Conservation (phyloP, 2,797 vertebrate species). For the Chelon labrosus region DNA sequence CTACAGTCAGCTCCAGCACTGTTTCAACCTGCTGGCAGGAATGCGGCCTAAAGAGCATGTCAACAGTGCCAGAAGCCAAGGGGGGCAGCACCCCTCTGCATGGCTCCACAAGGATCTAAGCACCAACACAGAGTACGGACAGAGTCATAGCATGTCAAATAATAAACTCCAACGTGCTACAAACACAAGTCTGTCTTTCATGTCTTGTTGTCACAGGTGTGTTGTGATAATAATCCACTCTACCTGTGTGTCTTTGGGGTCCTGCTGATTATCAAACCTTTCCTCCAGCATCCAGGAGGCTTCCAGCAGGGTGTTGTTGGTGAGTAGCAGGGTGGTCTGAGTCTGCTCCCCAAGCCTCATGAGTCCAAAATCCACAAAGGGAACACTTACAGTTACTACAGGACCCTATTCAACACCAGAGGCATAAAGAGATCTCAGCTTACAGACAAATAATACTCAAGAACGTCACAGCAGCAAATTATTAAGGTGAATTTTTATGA, state of each 20-base stretch:
- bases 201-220: not conserved
- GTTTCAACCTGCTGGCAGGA: conserved; percentile 86
- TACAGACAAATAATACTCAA: not conserved
- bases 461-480: not conserved
- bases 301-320: conserved; percentile 87
- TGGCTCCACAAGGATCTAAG: conserved; percentile 86
- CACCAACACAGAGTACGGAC: conserved; percentile 24
- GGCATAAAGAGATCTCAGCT: not conserved
- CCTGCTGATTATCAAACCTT: conserved; percentile 40
- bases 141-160: not conserved
- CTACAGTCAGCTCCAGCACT: conserved; percentile 88
- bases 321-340: conserved; percentile 80
- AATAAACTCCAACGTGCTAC: not conserved
- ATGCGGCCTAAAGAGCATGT: conserved; percentile 83
- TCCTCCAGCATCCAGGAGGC: conserved; percentile 89
- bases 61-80: conserved; percentile 80
- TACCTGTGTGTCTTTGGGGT: conserved; percentile 64
- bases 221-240: not conserved
- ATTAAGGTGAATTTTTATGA: not conserved
- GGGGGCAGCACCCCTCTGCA: conserved; percentile 84
- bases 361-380: conserved; percentile 89
- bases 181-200: not conserved
- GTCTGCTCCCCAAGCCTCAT: conserved; percentile 82
- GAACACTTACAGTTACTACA: conserved; percentile 77
- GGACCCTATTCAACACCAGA: conserved; percentile 86